A percentile compares a stretch with the other conserved stretches of the same genome.
phyloP scores from a whole-genome alignment of 2,797 vertebrate species.

The Lepilemur ruficaudatus region DNA sequence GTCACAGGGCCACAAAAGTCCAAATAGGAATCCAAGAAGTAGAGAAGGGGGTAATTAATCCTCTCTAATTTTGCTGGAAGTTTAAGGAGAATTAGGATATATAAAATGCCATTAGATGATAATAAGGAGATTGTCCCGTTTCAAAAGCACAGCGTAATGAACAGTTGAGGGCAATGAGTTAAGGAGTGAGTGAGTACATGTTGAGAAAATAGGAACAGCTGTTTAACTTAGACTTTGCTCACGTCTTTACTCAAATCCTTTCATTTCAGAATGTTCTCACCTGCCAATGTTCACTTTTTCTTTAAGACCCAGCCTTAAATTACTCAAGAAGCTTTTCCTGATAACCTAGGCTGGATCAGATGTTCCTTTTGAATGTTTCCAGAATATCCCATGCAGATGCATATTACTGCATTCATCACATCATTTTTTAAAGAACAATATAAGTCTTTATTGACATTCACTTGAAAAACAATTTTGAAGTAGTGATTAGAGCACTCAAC shows the following conservation, averaged over 20 bases:
- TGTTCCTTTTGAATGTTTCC: neutral
- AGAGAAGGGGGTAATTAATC: neutral
- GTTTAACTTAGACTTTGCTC: neutral
- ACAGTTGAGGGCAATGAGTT: neutral
- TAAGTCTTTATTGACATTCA: neutral
- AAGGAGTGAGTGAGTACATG: neutral
- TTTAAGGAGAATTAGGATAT: neutral
- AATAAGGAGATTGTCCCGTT: neutral
- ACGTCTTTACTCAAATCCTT: neutral
- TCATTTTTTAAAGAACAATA: neutral
- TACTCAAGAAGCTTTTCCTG: neutral
- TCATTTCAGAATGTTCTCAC: neutral
- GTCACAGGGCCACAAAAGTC: neutral
- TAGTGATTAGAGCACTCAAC: neutral
- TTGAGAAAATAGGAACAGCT: neutral
- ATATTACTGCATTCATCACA: neutral
- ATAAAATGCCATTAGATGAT: neutral
- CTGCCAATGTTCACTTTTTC: neutral
- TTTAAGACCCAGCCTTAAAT: neutral
- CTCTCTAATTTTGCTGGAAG: neutral
- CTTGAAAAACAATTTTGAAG: neutral
- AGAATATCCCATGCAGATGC: neutral
- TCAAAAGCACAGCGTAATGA: neutral
- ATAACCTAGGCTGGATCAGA: neutral
- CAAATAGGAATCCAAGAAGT: neutral